These are phyloP conservation scores for Tarsius wallacei DNA, from an alignment of 2,797 vertebrate species.

Conservation along the genomic window DNA sequence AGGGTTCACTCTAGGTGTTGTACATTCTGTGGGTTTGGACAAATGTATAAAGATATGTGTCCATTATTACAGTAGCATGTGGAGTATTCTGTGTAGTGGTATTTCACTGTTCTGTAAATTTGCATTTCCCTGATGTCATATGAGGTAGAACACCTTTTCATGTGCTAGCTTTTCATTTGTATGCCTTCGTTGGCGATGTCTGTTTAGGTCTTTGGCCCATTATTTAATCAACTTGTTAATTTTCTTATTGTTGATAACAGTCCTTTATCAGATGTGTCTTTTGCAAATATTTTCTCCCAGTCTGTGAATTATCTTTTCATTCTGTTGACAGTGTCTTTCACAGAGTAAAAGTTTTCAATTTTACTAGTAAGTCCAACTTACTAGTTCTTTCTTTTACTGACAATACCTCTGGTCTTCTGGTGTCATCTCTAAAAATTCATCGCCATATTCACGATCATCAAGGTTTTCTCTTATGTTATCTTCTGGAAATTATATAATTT, in stretches of 20 bases:
- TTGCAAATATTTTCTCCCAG: not conserved
- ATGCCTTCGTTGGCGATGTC: too few relatives aligned
- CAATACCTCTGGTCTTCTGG: not conserved
- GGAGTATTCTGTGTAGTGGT: too few relatives aligned
- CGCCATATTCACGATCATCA: not conserved
- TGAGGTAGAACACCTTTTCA: too few relatives aligned
- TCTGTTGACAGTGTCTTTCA: not conserved
- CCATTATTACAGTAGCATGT: too few relatives aligned
- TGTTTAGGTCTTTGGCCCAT: too few relatives aligned
- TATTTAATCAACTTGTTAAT: not conserved
- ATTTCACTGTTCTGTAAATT: too few relatives aligned
- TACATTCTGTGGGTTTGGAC: too few relatives aligned
- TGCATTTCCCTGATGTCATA: too few relatives aligned
- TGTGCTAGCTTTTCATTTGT: too few relatives aligned
- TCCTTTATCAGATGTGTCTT: not conserved
- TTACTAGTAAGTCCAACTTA: not conserved
- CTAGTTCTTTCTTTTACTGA: not conserved
- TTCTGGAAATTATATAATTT: not conserved
- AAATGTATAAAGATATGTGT: too few relatives aligned
- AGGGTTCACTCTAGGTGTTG: too few relatives aligned
- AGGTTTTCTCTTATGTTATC: not conserved
- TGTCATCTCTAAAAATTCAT: not conserved
- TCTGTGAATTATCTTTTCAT: not conserved
- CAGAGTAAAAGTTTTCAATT: not conserved
- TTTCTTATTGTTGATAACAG: not conserved